A percentile compares a stretch with the other conserved stretches of the same genome.
These are phyloP conservation scores for Stegostoma tigrinum DNA, from an alignment of 2,113 vertebrate genomes.

Conservation along the genomic window DNA sequence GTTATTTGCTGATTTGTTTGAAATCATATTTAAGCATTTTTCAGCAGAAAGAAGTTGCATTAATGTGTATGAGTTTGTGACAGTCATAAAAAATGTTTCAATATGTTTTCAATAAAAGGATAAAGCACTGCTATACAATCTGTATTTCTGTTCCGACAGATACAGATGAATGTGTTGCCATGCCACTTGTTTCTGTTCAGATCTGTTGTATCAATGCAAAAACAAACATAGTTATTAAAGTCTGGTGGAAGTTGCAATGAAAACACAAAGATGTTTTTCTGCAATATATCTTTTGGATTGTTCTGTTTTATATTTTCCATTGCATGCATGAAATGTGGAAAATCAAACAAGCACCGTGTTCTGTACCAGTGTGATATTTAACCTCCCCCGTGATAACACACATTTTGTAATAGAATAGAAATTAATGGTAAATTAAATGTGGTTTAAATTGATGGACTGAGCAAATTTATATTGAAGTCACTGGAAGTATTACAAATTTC, in stretches of 20 bases:
- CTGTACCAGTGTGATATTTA: background rate
- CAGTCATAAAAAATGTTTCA: background rate
- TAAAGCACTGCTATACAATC: background rate
- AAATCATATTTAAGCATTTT: background rate
- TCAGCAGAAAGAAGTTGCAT: background rate
- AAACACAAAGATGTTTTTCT: background rate
- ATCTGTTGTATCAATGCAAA: background rate
- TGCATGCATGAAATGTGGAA: background rate
- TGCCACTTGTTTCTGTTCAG: background rate
- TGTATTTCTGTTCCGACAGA: background rate
- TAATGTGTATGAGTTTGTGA: background rate
- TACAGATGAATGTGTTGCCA: background rate
- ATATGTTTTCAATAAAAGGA: background rate
- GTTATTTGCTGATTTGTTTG: background rate
- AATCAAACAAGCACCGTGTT: background rate
- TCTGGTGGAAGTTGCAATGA: background rate
- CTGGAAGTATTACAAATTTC: background rate
- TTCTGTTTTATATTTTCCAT: background rate
- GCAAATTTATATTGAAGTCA: background rate
- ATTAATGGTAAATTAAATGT: background rate
- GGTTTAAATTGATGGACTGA: background rate
- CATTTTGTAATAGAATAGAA: background rate
- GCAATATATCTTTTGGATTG: background rate
- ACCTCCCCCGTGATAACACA: background rate
- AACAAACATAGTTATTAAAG: background rate